Base-by-base conservation (phyloP, 2,888 invertebrate species). In the Chrysina gloriosa region DNA sequence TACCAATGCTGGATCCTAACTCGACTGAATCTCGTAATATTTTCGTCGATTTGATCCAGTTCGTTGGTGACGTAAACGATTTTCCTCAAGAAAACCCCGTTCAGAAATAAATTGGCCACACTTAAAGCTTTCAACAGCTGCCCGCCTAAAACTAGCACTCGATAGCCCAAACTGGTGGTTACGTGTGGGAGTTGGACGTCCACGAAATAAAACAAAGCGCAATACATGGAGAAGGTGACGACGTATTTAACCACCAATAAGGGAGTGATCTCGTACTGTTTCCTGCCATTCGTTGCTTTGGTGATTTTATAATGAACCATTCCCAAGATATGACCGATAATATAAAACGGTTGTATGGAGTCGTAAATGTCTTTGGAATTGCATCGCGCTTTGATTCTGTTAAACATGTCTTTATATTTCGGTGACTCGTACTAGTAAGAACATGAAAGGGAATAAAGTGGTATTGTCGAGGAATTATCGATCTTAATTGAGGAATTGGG, bases 1-100 rank as follows among this genome's bases (percentile, higher is more conserved):
- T 69, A 77, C 77, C 71, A 74, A 42, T 77, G 75, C 1, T 72
- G 70, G 52, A 77, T 67, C 73, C 74, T 75, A 9, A 77, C 70
- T n/a, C n/a, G n/a, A 2, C 73, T 72, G 16, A 77, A 45, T 39
- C 52, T 69, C 47, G 72, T 68, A 64, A 77, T 72, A 5, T 68
- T 63, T 9, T 68, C 67, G 68, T 77, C 77, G 19, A 76, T 72
- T 25, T 74, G 73, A 16, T 74, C 68, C 31, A 77, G 65, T 29
- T 69, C 72, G 50, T 72, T 69, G 63, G 75, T 75, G 2, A 72
- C 71, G 29, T 71, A 58, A 11, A 76, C 67, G 1, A 77, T 67
- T 65, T 75, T 76, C 25, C 69, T 64, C 2, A 73, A 74, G 58
- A 73, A 75, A 16, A 77, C 64, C 29, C 70, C 69, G 7, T 70